These are phyloP conservation scores for Agrotis puta DNA, from an alignment of 2,888 invertebrate species.

Conservation along the genomic window DNA sequence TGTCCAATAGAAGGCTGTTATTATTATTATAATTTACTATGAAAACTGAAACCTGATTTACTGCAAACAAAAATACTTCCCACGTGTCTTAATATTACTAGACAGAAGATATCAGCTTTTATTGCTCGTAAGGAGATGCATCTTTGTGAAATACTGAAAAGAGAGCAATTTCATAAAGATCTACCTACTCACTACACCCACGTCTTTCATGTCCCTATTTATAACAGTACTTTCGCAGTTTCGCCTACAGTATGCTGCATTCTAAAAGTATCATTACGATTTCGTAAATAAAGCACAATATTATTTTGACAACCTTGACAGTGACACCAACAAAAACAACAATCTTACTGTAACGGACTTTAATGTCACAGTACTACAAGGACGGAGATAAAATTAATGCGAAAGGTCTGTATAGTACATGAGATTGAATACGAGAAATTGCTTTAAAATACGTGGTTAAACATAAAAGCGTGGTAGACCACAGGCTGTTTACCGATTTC, in stretches of 20 bases:
- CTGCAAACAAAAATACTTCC: neutral
- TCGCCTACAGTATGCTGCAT: too few relatives aligned
- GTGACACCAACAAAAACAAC: too few relatives aligned
- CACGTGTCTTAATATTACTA: constrained; percentile 1
- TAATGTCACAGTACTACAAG: too few relatives aligned
- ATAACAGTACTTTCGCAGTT: too few relatives aligned
- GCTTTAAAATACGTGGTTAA: constrained; percentile 9
- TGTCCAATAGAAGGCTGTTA: too few relatives aligned
- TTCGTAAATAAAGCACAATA: too few relatives aligned
- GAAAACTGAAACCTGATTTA: neutral
- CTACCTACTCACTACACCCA: neutral
- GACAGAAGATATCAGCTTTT: neutral
- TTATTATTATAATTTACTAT: too few relatives aligned
- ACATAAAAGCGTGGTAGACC: constrained; percentile 23
- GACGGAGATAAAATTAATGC: too few relatives aligned
- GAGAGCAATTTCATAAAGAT: neutral
- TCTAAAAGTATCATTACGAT: too few relatives aligned
- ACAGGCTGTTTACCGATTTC: neutral
- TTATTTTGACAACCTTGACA: too few relatives aligned
- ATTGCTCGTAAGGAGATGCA: neutral
- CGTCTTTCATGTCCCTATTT: neutral
- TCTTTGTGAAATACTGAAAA: neutral
- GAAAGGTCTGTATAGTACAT: neutral
- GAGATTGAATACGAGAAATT: constrained; percentile 4
- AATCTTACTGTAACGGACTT: too few relatives aligned